These are phyloP conservation scores for Fragum sueziense DNA, from an alignment of 2,888 invertebrate genomes.

Conservation along the genomic window DNA sequence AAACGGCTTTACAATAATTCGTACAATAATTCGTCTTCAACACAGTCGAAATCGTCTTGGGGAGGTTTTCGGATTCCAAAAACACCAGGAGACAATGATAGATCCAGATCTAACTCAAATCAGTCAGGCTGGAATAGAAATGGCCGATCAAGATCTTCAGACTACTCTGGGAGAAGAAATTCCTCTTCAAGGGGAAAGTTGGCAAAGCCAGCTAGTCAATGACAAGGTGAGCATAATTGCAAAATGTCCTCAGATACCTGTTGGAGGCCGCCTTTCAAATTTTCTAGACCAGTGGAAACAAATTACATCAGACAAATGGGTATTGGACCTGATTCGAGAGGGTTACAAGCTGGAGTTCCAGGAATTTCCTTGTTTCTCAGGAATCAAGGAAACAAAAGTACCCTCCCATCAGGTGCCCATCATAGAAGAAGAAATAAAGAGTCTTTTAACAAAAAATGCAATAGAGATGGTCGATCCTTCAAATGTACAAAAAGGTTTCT, in stretches of 20 bases:
- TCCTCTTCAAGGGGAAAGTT: background rate
- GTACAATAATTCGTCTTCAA: too few species aligned
- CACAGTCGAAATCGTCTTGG: too few species aligned
- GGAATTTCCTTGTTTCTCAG: constrained; percentile 6
- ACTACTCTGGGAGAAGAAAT: background rate
- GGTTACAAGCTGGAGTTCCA: constrained; percentile 37
- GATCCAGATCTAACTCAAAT: too few species aligned
- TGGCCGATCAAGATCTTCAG: background rate
- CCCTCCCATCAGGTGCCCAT: constrained; percentile 2
- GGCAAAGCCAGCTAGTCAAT: constrained; percentile 21
- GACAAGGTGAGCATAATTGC: constrained; percentile 29
- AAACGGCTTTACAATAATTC: too few species aligned
- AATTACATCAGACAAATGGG: constrained; percentile 19
- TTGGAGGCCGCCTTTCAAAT: constrained; percentile 24
- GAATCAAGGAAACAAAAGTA: constrained; percentile 26
- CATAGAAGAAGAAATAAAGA: constrained; percentile 27
- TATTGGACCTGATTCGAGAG: constrained; percentile 7
- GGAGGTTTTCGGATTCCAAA: constrained; percentile 27
- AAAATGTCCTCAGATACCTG: constrained; percentile 36
- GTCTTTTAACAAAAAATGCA: constrained; percentile 36
- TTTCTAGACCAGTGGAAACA: constrained; percentile 16
- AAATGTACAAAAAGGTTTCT: constrained; percentile 20
- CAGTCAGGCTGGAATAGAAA: background rate
- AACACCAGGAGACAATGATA: too few species aligned
- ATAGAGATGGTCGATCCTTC: constrained; percentile 28